Base-by-base conservation (phyloP, 2,888 invertebrate genomes). In the Himalopsyche japonica region DNA sequence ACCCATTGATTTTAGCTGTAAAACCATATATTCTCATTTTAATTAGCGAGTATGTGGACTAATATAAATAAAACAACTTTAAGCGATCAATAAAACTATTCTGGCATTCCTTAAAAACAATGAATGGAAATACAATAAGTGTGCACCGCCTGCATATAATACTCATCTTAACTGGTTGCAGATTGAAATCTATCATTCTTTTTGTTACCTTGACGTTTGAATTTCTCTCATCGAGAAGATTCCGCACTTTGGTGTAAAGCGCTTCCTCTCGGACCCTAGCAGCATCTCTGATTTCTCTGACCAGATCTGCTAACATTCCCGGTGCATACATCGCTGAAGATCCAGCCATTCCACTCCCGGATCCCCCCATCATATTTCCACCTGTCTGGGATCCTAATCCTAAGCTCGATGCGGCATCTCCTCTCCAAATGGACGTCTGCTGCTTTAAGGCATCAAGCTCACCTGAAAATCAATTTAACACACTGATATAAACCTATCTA, bases 201-300 rank as follows among this genome's bases (percentile, higher is more conserved):
- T 15, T 1, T 43, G 43, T 32, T 87, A 91, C 91, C 89, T 90
- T 88, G 86, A 88, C 88, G 85, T 88, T 81, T 20, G 81, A 88
- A 86, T 91, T 92, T 87, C 93, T 93, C 87, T 94, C 94, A 85
- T 93, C 91, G 86, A 94, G 91, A 91, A 94, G 92, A 80, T 93
- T 91, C 30, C 94, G 92, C 4, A 94, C 93, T 88, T 93, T 91
- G 5, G 94, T 91, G 87, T 94, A 92, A 86, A 95, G 90, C n/a
- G 95, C 95, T 89, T 95, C 95, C 88, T 95, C 95, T 20, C 95
- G 91, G 85, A 95, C 92, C 83, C 95, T 92, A 27, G 95, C 94
- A 30, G 95, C 95, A 89, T 95, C 95, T 79, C 95, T 91, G 24
- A 95, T 95, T 90, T 95, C 95, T 47, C 95, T 92, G 87, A 95